Conservation (phyloP, 2,888 invertebrate species). For the Tinea trinotella region DNA sequence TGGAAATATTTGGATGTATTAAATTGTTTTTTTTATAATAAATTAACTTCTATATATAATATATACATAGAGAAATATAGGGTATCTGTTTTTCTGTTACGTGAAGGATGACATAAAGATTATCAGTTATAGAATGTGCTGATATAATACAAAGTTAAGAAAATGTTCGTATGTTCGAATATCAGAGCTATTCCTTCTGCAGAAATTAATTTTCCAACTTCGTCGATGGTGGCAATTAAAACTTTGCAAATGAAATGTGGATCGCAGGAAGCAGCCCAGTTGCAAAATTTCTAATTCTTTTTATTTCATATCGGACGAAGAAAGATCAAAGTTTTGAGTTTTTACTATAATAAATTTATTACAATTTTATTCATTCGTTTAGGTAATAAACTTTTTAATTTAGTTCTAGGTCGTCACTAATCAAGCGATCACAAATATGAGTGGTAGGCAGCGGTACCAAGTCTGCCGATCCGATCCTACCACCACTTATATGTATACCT, state of each 20-base stretch:
- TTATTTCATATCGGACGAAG: constrained; percentile 36
- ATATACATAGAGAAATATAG: too few relatives aligned
- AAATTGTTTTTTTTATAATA: too few relatives aligned
- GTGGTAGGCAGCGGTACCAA: too few relatives aligned
- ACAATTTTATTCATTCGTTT: background rate
- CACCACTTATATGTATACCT: too few relatives aligned
- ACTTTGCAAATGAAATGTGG: constrained; percentile 45
- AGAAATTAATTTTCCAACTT: constrained; percentile 57
- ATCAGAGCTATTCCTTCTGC: constrained; percentile 9
- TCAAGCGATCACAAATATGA: too few relatives aligned
- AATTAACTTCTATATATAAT: too few relatives aligned
- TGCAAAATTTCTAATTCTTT: constrained; percentile 43
- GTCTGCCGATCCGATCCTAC: too few relatives aligned
- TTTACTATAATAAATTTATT: background rate
- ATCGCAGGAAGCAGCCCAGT: constrained; percentile 32
- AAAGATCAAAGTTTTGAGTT: constrained; percentile 2
- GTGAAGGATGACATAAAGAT: too few relatives aligned
- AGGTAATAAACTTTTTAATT: background rate
- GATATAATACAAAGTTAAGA: too few relatives aligned
- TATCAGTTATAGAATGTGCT: too few relatives aligned
- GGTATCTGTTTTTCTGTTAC: too few relatives aligned
- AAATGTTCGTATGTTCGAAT: background rate
- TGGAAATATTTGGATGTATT: too few relatives aligned
- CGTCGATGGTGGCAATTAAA: constrained; percentile 57
- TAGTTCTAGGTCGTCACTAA: background rate